Evolutionary conservation across 2,888 invertebrate genomes (phyloP).

Genomic region (Tethea ocularis): DNA sequence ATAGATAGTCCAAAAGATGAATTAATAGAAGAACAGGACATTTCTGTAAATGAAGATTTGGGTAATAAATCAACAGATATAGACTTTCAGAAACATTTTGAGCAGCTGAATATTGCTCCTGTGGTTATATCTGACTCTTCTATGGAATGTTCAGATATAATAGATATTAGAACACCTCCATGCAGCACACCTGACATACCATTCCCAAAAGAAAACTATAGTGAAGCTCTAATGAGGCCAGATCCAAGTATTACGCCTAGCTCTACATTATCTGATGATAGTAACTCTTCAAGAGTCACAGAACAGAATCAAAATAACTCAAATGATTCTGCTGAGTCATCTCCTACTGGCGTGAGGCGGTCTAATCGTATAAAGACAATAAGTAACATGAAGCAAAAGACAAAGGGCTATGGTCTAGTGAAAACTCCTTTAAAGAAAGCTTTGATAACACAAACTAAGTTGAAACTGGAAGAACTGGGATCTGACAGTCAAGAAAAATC

Average conservation of each 20-base stretch:
- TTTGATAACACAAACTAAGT: conserved; percentile 77
- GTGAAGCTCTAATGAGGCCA: conserved; percentile 58
- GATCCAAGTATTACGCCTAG: conserved; percentile 77
- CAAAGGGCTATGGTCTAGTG: conserved; percentile 86
- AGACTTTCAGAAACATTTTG: conserved; percentile 72
- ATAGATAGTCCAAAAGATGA: conserved; percentile 63
- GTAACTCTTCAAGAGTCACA: conserved; percentile 69
- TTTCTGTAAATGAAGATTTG: conserved; percentile 25
- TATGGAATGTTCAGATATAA: conserved; percentile 57
- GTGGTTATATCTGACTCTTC: conserved; percentile 44
- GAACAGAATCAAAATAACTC: conserved; percentile 66
- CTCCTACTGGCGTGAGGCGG: conserved; percentile 85
- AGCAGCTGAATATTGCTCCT: conserved; percentile 59
- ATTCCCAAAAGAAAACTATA: conserved; percentile 49
- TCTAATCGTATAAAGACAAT: conserved; percentile 91
- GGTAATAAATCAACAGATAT: conserved; percentile 43
- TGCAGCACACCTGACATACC: conserved; percentile 59
- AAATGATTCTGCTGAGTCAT: conserved; percentile 77
- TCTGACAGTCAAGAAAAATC: conserved; percentile 80
- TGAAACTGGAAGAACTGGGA: conserved; percentile 83
- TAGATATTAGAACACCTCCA: conserved; percentile 45
- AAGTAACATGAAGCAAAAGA: conserved; percentile 86
- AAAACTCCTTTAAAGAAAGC: conserved; percentile 80
- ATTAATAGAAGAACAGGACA: conserved; percentile 23
- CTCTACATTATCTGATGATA: conserved; percentile 75